Base-by-base conservation (phyloP, 2,113 vertebrate species). In the Thamnaconus septentrionalis region DNA sequence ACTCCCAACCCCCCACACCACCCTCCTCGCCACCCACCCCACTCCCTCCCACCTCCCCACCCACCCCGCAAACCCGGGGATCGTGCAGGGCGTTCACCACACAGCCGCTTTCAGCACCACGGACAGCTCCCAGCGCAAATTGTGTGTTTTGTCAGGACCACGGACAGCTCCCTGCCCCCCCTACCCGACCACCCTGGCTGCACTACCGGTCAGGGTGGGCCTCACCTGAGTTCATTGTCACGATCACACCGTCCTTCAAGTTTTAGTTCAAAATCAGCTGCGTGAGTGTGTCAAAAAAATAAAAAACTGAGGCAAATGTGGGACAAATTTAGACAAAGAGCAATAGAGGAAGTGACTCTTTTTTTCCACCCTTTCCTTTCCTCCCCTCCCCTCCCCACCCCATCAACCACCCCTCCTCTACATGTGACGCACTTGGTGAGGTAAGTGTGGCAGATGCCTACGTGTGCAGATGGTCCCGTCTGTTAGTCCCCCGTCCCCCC, bases 391-490 rank as follows among this genome's bases (percentile, higher is more conserved):
- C 18, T 31, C 18, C 18, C 18, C 18, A 31, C 18, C 18, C 18
- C 18, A 31, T 31, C 18, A 31, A 31, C 18, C 18, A 31, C 18
- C 18, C 59, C 3, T 7, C 49, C 53, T 46, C 40, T 71, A 72
- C 78, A 71, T 71, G 82, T 90, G 89, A 91, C 88, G 87, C 89
- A 90, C 80, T 72, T 83, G 62, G 77, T 89, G 89, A 91, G 88
- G 89, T 87, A 86, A 89, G 81, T 83, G 75, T 87, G 78, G 86
- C 81, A 79, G 87, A 75, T 80, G 82, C 80, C 75, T 85, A 74
- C 72, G 81, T 88, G 78, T 83, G 80, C 78, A 82, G 85, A 84
- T 86, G 84, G 81, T 83, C 83, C 73, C 69, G 75, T 80, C 75
- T 73, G 68, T 69, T 66, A 73, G 67, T 78, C 71, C 78, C 74